Percentiles rank a stretch among this genome's conserved stretches.
These are phyloP conservation scores for Drosophila greeni DNA, from an alignment of 2,888 invertebrate genomes.

Conservation along the genomic window DNA sequence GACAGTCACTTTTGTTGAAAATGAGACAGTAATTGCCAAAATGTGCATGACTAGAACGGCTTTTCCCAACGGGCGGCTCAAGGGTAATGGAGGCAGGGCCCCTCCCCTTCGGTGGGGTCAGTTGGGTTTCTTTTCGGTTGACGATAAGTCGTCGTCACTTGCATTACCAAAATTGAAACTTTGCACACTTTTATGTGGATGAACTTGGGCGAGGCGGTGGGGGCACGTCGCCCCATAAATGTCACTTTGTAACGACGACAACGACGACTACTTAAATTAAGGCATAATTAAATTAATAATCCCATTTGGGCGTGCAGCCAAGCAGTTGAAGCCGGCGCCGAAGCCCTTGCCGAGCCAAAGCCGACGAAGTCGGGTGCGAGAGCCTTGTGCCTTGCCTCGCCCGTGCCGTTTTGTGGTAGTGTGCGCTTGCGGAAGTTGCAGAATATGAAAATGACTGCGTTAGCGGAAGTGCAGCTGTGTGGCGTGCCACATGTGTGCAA, in stretches of 20 bases:
- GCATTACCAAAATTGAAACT: slow-evolving; percentile 66
- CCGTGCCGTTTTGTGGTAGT: slow-evolving; percentile 7
- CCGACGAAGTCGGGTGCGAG: slow-evolving; percentile 2
- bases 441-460: slow-evolving; percentile 75
- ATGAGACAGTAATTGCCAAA: slow-evolving; percentile 70
- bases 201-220: slow-evolving; percentile 10
- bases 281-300: slow-evolving; percentile 77
- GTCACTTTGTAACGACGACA: slow-evolving; percentile 61
- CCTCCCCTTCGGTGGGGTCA: slow-evolving; percentile 26
- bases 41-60: slow-evolving; percentile 61
- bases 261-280: slow-evolving; percentile 71
- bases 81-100: slow-evolving; percentile 14
- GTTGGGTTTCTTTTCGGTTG: slow-evolving; percentile 42
- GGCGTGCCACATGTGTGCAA: slow-evolving; percentile 73
- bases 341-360: slow-evolving; percentile 33
- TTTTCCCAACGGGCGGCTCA: slow-evolving; percentile 28
- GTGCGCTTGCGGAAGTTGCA: slow-evolving; percentile 64
- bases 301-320: slow-evolving; percentile 70
- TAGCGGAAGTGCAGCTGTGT: slow-evolving; percentile 76
- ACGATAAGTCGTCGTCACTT: slow-evolving; percentile 56
- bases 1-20: slow-evolving; percentile 69
- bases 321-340: slow-evolving; percentile 44
- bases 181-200: slow-evolving; percentile 46
- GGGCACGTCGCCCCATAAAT: slow-evolving; percentile 42
- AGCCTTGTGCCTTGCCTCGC: neutral